Conservation (phyloP, 1,140 invertebrate genomes). For the Drosophila arawakana region DNA sequence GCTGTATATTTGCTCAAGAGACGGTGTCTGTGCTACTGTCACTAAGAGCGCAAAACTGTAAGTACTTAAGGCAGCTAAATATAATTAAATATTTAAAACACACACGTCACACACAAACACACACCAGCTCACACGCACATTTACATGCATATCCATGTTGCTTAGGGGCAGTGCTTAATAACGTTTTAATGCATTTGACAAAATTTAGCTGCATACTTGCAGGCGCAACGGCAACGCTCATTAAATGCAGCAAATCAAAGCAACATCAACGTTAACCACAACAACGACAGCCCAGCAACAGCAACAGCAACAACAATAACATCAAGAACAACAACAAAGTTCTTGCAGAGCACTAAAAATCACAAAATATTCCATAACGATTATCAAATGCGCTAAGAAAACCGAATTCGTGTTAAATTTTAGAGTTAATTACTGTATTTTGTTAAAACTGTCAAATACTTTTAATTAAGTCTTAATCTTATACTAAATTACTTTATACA, state of each 20-base stretch:
- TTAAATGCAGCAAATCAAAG: slow-evolving; percentile 68
- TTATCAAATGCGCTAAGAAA: neutral
- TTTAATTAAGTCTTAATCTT: neutral
- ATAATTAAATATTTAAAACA: slow-evolving; percentile 80
- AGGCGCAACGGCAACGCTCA: slow-evolving; percentile 69
- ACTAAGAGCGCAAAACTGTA: slow-evolving; percentile 80
- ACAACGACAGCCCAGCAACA: slow-evolving; percentile 8
- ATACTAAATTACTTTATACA: neutral
- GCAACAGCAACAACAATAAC: slow-evolving; percentile 31
- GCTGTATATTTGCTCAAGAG: slow-evolving; percentile 40
- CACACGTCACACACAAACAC: slow-evolving; percentile 39
- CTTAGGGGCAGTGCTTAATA: slow-evolving; percentile 65
- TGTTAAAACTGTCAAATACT: neutral
- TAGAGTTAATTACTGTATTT: neutral
- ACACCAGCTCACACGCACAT: slow-evolving; percentile 26
- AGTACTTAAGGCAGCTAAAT: slow-evolving; percentile 82
- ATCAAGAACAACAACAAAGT: slow-evolving; percentile 19
- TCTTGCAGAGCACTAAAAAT: slow-evolving; percentile 13
- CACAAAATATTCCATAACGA: neutral
- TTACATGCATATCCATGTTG: neutral
- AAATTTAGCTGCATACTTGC: slow-evolving; percentile 77
- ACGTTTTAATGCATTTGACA: slow-evolving; percentile 80
- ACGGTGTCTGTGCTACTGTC: slow-evolving; percentile 44
- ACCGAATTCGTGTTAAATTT: too few relatives aligned
- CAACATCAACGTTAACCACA: slow-evolving; percentile 30